These are phyloP conservation scores for Cinara cedri DNA, from an alignment of 2,888 invertebrate genomes.

Conservation along the genomic window DNA sequence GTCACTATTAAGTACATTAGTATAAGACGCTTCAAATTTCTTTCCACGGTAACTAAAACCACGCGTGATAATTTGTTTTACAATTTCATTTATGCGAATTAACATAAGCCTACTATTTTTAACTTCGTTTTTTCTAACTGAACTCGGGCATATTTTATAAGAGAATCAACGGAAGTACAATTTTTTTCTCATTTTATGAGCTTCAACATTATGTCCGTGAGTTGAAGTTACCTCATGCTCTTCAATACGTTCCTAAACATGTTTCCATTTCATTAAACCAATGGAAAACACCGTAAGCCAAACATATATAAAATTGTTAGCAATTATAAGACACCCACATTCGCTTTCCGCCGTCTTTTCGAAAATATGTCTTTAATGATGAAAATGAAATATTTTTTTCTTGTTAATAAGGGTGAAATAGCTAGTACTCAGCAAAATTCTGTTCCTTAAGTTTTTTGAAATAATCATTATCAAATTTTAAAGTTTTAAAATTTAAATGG, in stretches of 20 bases:
- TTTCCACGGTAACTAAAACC: conserved; percentile 20
- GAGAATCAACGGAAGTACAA: conserved; percentile 4
- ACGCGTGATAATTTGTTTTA: conserved; percentile 2
- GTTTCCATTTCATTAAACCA: too few relatives aligned
- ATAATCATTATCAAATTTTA: neutral
- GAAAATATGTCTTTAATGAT: conserved; percentile 22
- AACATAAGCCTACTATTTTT: neutral
- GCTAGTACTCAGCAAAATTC: neutral
- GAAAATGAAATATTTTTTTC: conserved; percentile 2
- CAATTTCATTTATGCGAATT: conserved; percentile 13
- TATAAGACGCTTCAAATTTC: conserved; percentile 26
- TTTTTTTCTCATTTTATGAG: conserved; percentile 6
- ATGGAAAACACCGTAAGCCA: conserved; percentile 29
- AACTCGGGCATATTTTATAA: conserved; percentile 13
- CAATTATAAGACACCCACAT: conserved; percentile 29
- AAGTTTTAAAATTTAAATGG: neutral
- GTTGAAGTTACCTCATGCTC: too few relatives aligned
- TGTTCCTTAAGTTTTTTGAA: neutral
- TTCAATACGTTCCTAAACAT: too few relatives aligned
- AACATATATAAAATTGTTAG: conserved; percentile 22
- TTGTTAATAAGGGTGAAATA: conserved; percentile 26
- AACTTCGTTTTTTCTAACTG: conserved; percentile 5
- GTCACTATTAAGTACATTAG: conserved; percentile 16
- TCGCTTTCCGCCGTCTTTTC: conserved; percentile 13
- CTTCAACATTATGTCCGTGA: too few relatives aligned